Base-by-base conservation (phyloP, 30 jellyfish, hydroid and myxozoan species). In the Clytia hemisphaerica region DNA sequence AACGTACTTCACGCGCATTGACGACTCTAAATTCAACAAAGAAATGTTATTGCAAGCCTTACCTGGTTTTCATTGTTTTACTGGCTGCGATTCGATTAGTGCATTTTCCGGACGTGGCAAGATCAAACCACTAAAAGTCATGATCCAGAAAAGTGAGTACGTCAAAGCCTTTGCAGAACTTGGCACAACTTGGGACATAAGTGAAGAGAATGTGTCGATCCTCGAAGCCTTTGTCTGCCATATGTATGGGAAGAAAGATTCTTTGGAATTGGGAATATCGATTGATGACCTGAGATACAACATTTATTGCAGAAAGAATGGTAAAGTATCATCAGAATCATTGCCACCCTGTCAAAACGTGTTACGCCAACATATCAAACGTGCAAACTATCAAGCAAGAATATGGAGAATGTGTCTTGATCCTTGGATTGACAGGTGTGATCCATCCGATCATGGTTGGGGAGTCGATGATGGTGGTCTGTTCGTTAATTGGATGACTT, bases 301-400 rank as follows among this genome's bases (percentile, higher is more conserved):
- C 53, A 42, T 42, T n/a, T 42, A 42, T 42, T 42, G 53, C 53
- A 12, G n/a, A 42, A 42, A 42, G 12, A 75, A 40, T 45, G 83
- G 83, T 37, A 75, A 61, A 19, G 48, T 37, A 38, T 30, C 26
- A 34, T 61, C 73, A 22, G 59, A 75, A 2, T 55, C 50, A 38
- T 47, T 65, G 4, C 87, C 78, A 64, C 88, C 88, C 18, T 76
- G 90, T 29, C 37, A 42, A 25, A 45, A 65, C 48, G 45, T 63
- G 49, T 66, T 76, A 44, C 62, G 50, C 30, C 85, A 21, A 26
- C 90, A 76, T 67, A 47, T 67, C 74, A 58, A 22, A 21, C 75
- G 27, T 35, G 90, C 76, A 19, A 76, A 50, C 48, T 76, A 76
- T 32, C 85, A 76, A 33, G 4, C 78, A 42, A 37, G 66, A 45